phyloP scores from a whole-genome alignment of 2,113 vertebrate genomes.

The Dasyprocta punctata region DNA sequence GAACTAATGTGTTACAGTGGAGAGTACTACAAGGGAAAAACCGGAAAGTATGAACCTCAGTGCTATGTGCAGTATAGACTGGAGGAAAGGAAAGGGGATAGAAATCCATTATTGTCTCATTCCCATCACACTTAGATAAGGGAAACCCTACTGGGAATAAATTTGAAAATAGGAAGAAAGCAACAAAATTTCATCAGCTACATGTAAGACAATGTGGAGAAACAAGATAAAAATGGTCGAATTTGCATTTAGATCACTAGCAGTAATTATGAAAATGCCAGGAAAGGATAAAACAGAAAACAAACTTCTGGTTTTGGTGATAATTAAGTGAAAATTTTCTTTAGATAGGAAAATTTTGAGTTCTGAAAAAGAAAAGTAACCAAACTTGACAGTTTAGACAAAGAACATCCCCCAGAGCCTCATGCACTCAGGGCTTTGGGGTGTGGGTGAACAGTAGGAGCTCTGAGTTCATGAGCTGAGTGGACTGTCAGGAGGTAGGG shows the following conservation, averaged over 20 bases:
- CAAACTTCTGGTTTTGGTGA: background rate
- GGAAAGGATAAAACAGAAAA: background rate
- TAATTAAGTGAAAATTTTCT: background rate
- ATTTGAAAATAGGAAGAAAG: conserved; percentile 1
- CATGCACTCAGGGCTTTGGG: background rate
- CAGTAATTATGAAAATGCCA: background rate
- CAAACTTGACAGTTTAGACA: background rate
- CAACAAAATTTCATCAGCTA: background rate
- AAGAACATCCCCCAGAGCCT: background rate
- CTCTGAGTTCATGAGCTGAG: background rate
- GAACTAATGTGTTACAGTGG: background rate
- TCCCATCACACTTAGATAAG: background rate
- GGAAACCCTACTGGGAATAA: background rate
- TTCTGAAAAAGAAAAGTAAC: background rate
- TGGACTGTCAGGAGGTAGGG: background rate
- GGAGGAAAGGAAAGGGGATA: background rate
- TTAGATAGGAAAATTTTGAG: background rate
- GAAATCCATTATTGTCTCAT: background rate
- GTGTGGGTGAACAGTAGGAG: background rate
- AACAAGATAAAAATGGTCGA: background rate
- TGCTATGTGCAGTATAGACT: background rate
- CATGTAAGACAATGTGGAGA: background rate
- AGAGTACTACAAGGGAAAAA: background rate
- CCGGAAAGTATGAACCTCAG: background rate
- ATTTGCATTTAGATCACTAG: background rate